Base-by-base conservation (phyloP, 30 jellyfish, hydroid and myxozoan genomes). In the Chironex yamaguchii region DNA sequence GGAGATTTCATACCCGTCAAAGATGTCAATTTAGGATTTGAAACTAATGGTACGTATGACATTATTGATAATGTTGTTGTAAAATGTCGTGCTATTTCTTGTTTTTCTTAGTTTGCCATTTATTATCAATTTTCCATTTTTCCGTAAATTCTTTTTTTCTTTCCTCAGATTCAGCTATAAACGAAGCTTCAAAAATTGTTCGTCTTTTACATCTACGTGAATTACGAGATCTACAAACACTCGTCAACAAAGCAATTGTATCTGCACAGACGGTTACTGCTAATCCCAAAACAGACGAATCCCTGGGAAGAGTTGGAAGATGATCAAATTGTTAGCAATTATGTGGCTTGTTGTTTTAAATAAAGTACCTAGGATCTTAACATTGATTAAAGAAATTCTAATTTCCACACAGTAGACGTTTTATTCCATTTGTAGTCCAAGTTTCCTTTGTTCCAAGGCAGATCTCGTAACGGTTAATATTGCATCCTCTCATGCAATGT, bases 261-360 rank as follows among this genome's bases (percentile, higher is more conserved):
- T 71, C 96, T 25, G 97, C 85, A 29, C 99, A 95, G 27, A 85
- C 36, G 34, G 42, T 78, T 6, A 95, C 98, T 30, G 99, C 99
- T 34, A 74, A 95, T 81, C 99, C 99, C 24, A 89, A 87, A 78
- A 95, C 99, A 26, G 99, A 95, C 67, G 97, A 95, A 64, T 89
- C 99, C 28, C 93, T 95, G 30, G 99, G 99, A 17, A 79, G 81
- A 74, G 97, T 89, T 4, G 97, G 97, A 63, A 74, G 97, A 74
- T 89, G 28, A 71, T 51, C 31, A 20, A 13, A n/a, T n/a, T n/a
- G n/a, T n/a, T n/a, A n/a, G n/a, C n/a, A 9, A 48, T 9, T 9
- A 48, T 48, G 62, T 9, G n/a, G 62, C n/a, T 48, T 48, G 62
- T 48, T 48, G 62, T n/a, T 12, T 48, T 48, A 48, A 48, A 48